phyloP scores from a whole-genome alignment of 2,888 invertebrate genomes.

The Cephus sareptanus region DNA sequence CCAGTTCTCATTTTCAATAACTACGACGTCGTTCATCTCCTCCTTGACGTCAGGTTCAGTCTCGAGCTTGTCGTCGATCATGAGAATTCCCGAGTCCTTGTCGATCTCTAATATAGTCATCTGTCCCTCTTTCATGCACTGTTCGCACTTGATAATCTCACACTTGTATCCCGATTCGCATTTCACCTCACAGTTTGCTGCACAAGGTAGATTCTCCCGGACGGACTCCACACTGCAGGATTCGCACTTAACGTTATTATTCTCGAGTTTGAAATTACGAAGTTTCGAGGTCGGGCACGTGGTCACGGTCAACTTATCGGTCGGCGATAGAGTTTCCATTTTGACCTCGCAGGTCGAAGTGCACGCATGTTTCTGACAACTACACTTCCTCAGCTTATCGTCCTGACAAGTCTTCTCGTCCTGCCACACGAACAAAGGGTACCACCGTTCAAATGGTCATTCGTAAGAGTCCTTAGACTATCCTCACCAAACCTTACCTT shows the following conservation, averaged over 20 bases:
- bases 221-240: slow-evolving; percentile 54
- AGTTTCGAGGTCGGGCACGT: slow-evolving; percentile 38
- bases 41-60: slow-evolving; percentile 62
- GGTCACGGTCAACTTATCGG: slow-evolving; percentile 44
- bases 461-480: background rate
- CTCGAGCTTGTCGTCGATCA: slow-evolving; percentile 58
- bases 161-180: slow-evolving; percentile 60
- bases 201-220: slow-evolving; percentile 50
- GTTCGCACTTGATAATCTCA: slow-evolving; percentile 61
- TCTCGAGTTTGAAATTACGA: slow-evolving; percentile 57
- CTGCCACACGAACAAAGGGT: slow-evolving; percentile 31
- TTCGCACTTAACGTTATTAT: slow-evolving; percentile 63
- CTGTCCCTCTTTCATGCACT: slow-evolving; percentile 60
- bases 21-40: slow-evolving; percentile 69
- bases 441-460: background rate
- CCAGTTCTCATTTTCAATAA: slow-evolving; percentile 67
- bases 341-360: slow-evolving; percentile 61
- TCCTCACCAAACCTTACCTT: slow-evolving; percentile 42
- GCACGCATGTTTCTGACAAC: slow-evolving; percentile 55
- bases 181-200: slow-evolving; percentile 59
- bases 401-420: slow-evolving; percentile 52
- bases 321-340: slow-evolving; percentile 57
- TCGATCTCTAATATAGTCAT: slow-evolving; percentile 57
- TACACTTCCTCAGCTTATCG: slow-evolving; percentile 51
- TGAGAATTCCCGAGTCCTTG: slow-evolving; percentile 57